Conservation (phyloP, 2,797 vertebrate species). For the Dryobates pubescens region DNA sequence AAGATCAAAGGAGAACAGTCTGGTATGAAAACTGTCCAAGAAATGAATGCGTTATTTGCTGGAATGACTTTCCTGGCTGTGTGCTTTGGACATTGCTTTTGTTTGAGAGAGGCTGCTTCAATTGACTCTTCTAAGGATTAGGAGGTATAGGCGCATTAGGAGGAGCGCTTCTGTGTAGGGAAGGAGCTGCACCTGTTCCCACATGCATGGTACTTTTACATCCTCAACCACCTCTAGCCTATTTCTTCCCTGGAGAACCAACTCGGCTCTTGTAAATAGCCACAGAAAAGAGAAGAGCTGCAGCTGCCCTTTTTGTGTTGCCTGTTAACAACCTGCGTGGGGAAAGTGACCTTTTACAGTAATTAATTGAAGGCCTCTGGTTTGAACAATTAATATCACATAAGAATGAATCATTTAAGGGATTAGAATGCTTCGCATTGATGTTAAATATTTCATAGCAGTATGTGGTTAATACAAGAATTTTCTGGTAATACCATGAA, state of each 20-base stretch:
- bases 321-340: background rate
- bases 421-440: background rate
- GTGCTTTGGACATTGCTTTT: background rate
- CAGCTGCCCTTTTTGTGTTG: background rate
- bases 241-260: background rate
- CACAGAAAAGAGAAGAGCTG: background rate
- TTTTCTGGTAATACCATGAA: constrained; percentile 33
- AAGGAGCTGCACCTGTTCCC: background rate
- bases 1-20: background rate
- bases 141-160: background rate
- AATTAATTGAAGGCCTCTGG: background rate
- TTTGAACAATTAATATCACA: background rate
- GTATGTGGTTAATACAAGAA: constrained; percentile 7
- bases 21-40: background rate
- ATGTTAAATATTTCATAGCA: constrained; percentile 28
- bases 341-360: background rate
- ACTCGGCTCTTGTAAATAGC: background rate
- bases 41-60: background rate
- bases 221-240: background rate
- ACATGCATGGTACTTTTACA: background rate
- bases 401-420: background rate
- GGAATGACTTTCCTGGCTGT: background rate
- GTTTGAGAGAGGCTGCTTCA: background rate
- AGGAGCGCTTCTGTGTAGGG: background rate
- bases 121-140: background rate